phyloP scores from a whole-genome alignment of 2,888 invertebrate genomes.

The Sarcophaga variegata region DNA sequence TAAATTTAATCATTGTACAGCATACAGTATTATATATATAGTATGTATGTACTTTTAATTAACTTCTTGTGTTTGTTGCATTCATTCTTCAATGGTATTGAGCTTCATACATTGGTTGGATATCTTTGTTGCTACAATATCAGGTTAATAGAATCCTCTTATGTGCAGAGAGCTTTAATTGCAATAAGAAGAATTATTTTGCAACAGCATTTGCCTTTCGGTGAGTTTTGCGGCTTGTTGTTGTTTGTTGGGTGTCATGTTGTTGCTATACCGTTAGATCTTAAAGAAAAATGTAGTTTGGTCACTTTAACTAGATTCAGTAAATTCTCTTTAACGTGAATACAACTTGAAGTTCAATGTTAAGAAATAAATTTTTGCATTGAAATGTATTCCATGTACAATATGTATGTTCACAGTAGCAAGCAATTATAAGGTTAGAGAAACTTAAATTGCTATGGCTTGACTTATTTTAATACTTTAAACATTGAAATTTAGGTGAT shows the following conservation, averaged over 20 bases:
- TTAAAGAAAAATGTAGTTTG: conserved; percentile 66
- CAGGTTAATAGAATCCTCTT: neutral
- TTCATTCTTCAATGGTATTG: neutral
- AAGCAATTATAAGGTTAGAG: no score
- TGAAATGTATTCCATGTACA: no score
- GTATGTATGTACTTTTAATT: neutral
- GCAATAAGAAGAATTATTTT: no score
- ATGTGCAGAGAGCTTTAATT: neutral
- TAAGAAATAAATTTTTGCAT: neutral
- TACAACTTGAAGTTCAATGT: conserved; percentile 47
- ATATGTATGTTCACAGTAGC: no score
- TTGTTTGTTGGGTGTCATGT: conserved; percentile 29
- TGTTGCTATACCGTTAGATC: conserved; percentile 54
- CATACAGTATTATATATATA: no score
- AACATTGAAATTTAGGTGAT: no score
- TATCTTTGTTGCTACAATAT: neutral
- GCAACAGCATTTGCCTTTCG: neutral
- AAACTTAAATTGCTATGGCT: no score
- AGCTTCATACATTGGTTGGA: neutral
- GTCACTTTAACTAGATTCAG: conserved; percentile 60
- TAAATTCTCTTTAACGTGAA: conserved; percentile 65
- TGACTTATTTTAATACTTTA: no score
- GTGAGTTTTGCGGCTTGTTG: conserved; percentile 27
- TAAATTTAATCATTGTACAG: no score
- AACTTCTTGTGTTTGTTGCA: neutral